Evolutionary conservation across 2,797 vertebrate species (phyloP).

Genomic region (Gymnoscopelus microlampas): DNA sequence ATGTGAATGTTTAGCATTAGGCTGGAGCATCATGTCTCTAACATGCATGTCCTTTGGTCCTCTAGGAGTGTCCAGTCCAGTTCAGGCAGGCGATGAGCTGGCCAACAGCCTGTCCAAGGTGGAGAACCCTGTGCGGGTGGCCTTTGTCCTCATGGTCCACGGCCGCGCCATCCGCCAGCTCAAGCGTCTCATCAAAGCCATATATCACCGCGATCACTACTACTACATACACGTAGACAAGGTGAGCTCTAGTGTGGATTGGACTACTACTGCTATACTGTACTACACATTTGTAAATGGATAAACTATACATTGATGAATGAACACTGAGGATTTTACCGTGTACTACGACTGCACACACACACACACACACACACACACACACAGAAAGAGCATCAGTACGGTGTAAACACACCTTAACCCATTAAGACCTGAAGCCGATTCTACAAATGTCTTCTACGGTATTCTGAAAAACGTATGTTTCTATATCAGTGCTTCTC

Average conservation of each 20-base stretch:
- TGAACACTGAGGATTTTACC: too few species aligned
- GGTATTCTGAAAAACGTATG: too few species aligned
- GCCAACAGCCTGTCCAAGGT: slow-evolving; percentile 80
- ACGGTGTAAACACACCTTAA: too few species aligned
- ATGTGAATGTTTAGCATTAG: too few species aligned
- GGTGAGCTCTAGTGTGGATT: slow-evolving; percentile 68
- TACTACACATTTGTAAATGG: background rate
- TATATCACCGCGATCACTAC: slow-evolving; percentile 94
- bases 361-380: too few species aligned
- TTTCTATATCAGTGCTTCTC: too few species aligned
- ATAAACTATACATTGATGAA: background rate
- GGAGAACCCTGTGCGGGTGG: slow-evolving; percentile 88
- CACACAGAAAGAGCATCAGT: too few species aligned
- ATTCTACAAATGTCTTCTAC: too few species aligned
- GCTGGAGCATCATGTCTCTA: background rate
- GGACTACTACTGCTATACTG: too few species aligned
- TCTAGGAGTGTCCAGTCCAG: slow-evolving; percentile 85
- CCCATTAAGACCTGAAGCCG: too few species aligned
- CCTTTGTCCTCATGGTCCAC: slow-evolving; percentile 94
- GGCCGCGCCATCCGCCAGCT: slow-evolving; percentile 93
- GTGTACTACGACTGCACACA: too few species aligned
- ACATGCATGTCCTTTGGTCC: background rate
- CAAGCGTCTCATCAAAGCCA: slow-evolving; percentile 94
- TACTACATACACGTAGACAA: slow-evolving; percentile 98
- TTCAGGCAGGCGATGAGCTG: slow-evolving; percentile 83